These are phyloP conservation scores for Tonatia bakeri DNA, from an alignment of 2,113 vertebrate species.

Conservation along the genomic window DNA sequence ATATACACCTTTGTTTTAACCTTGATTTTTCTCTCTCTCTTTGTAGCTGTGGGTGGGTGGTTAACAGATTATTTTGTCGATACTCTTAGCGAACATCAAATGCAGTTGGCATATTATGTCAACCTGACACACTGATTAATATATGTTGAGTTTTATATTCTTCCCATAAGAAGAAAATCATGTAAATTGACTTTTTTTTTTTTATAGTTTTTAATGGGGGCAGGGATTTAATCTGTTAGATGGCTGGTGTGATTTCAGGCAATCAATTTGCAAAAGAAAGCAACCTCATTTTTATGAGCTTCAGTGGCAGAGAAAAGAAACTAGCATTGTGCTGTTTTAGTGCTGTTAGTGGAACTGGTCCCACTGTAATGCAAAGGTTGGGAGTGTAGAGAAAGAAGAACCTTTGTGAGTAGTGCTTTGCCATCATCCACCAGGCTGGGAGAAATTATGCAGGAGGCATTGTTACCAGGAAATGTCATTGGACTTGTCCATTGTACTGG, in stretches of 20 bases:
- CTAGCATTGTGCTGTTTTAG: background rate
- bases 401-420: accelerated
- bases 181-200: background rate
- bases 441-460: background rate
- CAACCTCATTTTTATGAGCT: background rate
- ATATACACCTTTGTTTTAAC: background rate
- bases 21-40: background rate
- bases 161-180: conserved; percentile 28
- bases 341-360: background rate
- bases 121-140: conserved; percentile 26
- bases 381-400: background rate
- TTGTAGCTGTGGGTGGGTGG: background rate
- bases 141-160: background rate
- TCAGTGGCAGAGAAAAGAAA: background rate
- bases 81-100: background rate
- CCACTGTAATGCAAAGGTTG: background rate
- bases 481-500: background rate
- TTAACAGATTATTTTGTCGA: background rate
- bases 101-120: background rate
- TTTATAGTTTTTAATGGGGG: background rate
- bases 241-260: conserved; percentile 19
- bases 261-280: conserved; percentile 35
- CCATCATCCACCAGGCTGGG: no score
- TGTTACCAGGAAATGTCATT: background rate
- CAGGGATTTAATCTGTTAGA: conserved; percentile 22